Evolutionary conservation across 2,888 invertebrate genomes (phyloP), one percentile per base, ranked within the genome.

Genomic region (Salpingus planirostris): DNA sequence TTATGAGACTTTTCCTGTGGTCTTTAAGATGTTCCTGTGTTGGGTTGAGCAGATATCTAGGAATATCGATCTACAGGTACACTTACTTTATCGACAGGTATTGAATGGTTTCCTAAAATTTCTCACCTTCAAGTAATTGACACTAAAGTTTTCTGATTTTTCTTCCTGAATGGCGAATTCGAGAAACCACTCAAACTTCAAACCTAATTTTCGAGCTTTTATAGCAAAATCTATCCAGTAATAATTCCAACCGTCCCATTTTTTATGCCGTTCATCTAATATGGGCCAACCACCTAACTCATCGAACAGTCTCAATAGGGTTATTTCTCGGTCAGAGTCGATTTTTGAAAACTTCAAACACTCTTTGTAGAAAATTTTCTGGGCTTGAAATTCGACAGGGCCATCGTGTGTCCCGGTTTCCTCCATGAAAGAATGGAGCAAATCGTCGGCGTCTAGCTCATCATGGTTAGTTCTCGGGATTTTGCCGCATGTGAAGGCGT

Each of bases 401-500:
- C n/a, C n/a, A n/a, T n/a, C n/a, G n/a, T n/a, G n/a, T n/a, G n/a
- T n/a, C n/a, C n/a, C 42, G 11, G 11, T 21, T 13, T 11, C 13
- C 24, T 33, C 23, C 5, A 39, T 29, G 21, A 30, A 21, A 12
- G 32, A 29, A 10, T 11, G 11, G 7, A 42, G 21, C 33, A 39
- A 32, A 7, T 11, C 3, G n/a, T n/a, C n/a, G n/a, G n/a, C n/a
- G n/a, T n/a, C n/a, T n/a, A n/a, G n/a, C n/a, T n/a, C n/a, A n/a
- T n/a, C n/a, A n/a, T n/a, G n/a, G n/a, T n/a, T 8, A 18, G 25
- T 35, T 23, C 22, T 28, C n/a, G 24, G 13, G 13, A 27, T 30
- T 18, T 21, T 29, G 11, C 82, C 82, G 48, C 83, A 83, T 1
- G 80, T 71, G 53, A 78, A 82, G 44, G 74, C 67, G 57, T 82